Percentiles rank a stretch among this genome's conserved stretches.
Evolutionary conservation across 2,113 vertebrate species (phyloP).

Genomic region (Cyanoderma ruficeps): DNA sequence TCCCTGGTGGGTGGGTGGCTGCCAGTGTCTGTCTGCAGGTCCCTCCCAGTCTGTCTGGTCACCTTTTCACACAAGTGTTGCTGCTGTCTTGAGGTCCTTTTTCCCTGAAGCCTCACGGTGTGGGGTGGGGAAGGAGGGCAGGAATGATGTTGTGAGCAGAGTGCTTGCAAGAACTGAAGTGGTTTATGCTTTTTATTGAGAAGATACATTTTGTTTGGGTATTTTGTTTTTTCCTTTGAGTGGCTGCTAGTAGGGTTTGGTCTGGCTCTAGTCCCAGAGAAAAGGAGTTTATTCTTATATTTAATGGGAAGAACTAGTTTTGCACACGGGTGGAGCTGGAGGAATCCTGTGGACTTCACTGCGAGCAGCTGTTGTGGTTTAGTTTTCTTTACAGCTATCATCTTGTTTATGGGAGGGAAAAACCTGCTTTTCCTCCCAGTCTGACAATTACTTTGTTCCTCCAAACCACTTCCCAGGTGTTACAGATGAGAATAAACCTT

Average conservation of each 20-base stretch:
- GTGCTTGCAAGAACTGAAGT: not conserved
- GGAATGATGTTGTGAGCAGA: not conserved
- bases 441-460: not conserved
- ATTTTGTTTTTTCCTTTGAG: not conserved
- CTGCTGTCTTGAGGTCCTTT: conserved; percentile 18
- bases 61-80: not conserved
- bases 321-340: not conserved
- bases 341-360: not conserved
- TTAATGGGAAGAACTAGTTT: not conserved
- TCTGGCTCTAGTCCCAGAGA: not conserved
- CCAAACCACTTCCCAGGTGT: conserved; percentile 25
- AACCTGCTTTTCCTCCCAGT: not conserved
- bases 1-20: not conserved
- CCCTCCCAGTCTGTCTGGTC: not conserved
- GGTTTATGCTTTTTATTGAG: conserved; percentile 10
- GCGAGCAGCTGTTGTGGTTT: conserved; percentile 3
- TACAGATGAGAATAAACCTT: conserved; percentile 66
- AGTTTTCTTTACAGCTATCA: not conserved
- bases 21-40: not conserved
- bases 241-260: conserved; percentile 8
- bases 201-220: not conserved
- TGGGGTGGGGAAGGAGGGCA: not conserved
- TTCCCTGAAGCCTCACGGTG: not conserved
- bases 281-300: not conserved
- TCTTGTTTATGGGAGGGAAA: not conserved